Conservation (phyloP, 2,888 invertebrate genomes). For the Noctua fimbriata region DNA sequence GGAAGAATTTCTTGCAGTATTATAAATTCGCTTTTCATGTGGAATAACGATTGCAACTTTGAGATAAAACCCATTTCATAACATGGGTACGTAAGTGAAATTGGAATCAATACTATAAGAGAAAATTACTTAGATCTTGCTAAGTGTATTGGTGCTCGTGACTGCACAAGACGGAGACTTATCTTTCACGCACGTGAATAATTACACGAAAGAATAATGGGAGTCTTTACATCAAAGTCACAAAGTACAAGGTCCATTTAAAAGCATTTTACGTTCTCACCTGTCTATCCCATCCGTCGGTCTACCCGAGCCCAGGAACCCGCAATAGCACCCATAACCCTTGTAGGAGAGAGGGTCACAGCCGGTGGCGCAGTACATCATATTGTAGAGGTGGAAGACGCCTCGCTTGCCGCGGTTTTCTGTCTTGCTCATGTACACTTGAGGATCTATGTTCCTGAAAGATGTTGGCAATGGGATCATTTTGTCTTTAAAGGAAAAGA, state of each 20-base stretch:
- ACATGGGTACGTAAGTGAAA: no score
- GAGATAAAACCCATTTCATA: not conserved
- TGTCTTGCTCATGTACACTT: constrained; percentile 73
- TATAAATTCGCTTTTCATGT: no score
- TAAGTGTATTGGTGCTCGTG: not conserved
- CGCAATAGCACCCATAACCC: constrained; percentile 97
- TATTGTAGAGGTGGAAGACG: constrained; percentile 95
- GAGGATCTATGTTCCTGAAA: constrained; percentile 79
- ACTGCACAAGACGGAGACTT: not conserved
- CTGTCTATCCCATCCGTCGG: constrained; percentile 61
- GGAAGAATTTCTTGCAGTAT: no score
- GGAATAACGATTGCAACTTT: not conserved
- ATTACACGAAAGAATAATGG: no score
- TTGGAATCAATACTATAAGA: no score
- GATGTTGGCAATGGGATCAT: not conserved
- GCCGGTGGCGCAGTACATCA: constrained; percentile 96
- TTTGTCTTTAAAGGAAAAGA: not conserved
- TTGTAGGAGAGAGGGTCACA: constrained; percentile 96
- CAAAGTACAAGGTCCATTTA: no score
- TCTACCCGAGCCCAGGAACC: constrained; percentile 92
- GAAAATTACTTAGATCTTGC: no score
- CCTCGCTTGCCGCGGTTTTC: constrained; percentile 92
- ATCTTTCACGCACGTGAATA: no score
- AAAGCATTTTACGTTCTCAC: constrained; percentile 23
- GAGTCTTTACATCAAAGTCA: no score